A percentile compares a stretch with the other conserved stretches of the same genome.
These are phyloP conservation scores for Cetoscarus ocellatus DNA, from an alignment of 2,797 vertebrate species.

Conservation along the genomic window DNA sequence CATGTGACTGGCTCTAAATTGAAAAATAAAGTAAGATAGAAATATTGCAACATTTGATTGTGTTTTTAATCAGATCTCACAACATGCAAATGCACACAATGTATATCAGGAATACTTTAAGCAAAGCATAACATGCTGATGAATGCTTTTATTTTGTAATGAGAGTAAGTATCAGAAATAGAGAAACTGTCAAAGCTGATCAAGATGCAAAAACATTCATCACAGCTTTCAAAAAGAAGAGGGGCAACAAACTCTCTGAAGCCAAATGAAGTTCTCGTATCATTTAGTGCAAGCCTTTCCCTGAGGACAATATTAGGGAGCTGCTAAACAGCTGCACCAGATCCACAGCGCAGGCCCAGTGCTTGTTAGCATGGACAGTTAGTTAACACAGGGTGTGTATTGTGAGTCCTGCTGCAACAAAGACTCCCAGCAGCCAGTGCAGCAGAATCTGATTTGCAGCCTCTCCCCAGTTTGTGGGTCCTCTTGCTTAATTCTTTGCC, in stretches of 20 bases:
- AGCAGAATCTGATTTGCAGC: slow-evolving; percentile 73
- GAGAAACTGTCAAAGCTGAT: slow-evolving; percentile 62
- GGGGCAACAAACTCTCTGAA: slow-evolving; percentile 44
- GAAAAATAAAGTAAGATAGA: slow-evolving; percentile 10
- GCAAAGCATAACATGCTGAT: slow-evolving; percentile 45
- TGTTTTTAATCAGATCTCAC: slow-evolving; percentile 13
- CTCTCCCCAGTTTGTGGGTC: slow-evolving; percentile 52
- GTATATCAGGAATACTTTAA: slow-evolving; percentile 33
- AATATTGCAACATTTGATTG: slow-evolving; percentile 8
- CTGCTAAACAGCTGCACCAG: slow-evolving; percentile 76
- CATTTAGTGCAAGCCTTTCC: slow-evolving; percentile 69
- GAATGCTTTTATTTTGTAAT: slow-evolving; percentile 60
- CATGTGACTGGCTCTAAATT: slow-evolving; percentile 94
- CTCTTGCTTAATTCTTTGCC: slow-evolving; percentile 68
- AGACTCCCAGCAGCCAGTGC: slow-evolving; percentile 75
- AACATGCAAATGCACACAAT: slow-evolving; percentile 7
- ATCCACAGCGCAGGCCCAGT: slow-evolving; percentile 65
- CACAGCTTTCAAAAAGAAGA: slow-evolving; percentile 48
- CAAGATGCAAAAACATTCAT: slow-evolving; percentile 71
- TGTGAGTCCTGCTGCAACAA: slow-evolving; percentile 58
- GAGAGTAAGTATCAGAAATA: slow-evolving; percentile 61
- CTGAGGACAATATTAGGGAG: slow-evolving; percentile 70
- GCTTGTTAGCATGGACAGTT: slow-evolving; percentile 75
- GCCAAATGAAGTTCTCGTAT: slow-evolving; percentile 57
- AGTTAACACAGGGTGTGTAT: slow-evolving; percentile 56